Evolutionary conservation across 2,888 invertebrate genomes (phyloP), one percentile per base, ranked within the genome.

Genomic region (Copidosoma aretas): DNA sequence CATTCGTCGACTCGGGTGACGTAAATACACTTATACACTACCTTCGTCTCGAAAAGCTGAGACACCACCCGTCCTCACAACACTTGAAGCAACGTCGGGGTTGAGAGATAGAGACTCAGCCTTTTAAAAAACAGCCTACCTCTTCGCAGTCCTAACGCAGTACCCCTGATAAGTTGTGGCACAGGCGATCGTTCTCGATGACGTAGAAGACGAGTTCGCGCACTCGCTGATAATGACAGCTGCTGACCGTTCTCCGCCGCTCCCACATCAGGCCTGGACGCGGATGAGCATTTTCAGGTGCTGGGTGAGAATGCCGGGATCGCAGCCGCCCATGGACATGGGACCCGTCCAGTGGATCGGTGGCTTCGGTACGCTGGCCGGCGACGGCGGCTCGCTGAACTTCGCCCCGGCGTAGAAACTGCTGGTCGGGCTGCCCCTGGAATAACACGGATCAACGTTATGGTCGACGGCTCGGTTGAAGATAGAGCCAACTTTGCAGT

Each of bases 301-400:
- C 73, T 78, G 77, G 60, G 81, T 76, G 67, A 82, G 77, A 17
- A 65, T 75, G 75, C 73, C 75, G 76, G 71, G 75, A 74, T 52
- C 1, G 21, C 64, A 68, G 70, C 75, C 74, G 32, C 68, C 72
- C 32, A 32, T 32, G 58, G 49, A 12, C 51, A 75, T 73, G 49
- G 79, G 62, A 71, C 77, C 76, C 60, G 74, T 77, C 93, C 93
- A 94, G 84, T 91, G 92, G 74, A 88, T 88, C 70, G 93, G 93
- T 77, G 93, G 93, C 81, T 90, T 91, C 70, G 93, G 93, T 79
- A 93, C 85, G 73, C 90, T 90, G 76, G 89, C 89, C 56, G 93
- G 92, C 68, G 91, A 89, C 61, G 93, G 93, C 65, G 93, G 91
- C 76, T 92, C 92, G 79, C 91, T 92, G 86, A 93, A 93, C 84